Evolutionary conservation across 2,888 invertebrate species (phyloP), one percentile per base, ranked within the genome.

Genomic region (Omphaloscelis lunosa): DNA sequence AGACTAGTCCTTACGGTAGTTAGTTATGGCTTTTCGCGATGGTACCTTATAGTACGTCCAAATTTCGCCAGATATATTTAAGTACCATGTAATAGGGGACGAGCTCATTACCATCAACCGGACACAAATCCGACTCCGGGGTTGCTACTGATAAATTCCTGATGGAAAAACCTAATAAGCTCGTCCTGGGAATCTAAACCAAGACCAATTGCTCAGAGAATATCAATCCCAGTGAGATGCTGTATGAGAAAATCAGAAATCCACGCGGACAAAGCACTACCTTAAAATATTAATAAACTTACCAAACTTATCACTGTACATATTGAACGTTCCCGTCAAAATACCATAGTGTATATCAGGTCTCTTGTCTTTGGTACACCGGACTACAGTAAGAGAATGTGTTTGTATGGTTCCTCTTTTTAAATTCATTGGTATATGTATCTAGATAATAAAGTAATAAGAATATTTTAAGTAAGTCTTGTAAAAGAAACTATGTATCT

Each of bases 261-360:
- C 45, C 20, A n/a, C 17, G 23, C 17, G n/a, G 12, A 12, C 1
- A 45, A 51, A n/a, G 8, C 1, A 66, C 20, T 69, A 51, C 9
- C 11, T 39, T 39, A 67, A 8, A 61, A 56, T 48, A 45, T 27
- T 39, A 72, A 51, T 15, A 17, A 61, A 77, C 82, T 82, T 66
- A 88, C 96, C 89, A 80, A 94, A 96, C 90, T 95, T 96, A 15
- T 68, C 80, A 75, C 95, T 94, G 79, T 95, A 96, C 96, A 96
- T 96, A 79, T 96, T 96, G 80, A 94, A 94, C 0, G 95, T 91
- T 0, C 96, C 96, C 2, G 92, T 94, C 62, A 96, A 87, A 61
- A 96, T 96, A 17, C 96, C 96, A 75, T 95, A 96, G 79, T 95
- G 95, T 67, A 95, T 89, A 6, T 93, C 91, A 2, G 92, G 85